Evolutionary conservation across 2,113 vertebrate species (phyloP).

Genomic region (Crocuta crocuta): DNA sequence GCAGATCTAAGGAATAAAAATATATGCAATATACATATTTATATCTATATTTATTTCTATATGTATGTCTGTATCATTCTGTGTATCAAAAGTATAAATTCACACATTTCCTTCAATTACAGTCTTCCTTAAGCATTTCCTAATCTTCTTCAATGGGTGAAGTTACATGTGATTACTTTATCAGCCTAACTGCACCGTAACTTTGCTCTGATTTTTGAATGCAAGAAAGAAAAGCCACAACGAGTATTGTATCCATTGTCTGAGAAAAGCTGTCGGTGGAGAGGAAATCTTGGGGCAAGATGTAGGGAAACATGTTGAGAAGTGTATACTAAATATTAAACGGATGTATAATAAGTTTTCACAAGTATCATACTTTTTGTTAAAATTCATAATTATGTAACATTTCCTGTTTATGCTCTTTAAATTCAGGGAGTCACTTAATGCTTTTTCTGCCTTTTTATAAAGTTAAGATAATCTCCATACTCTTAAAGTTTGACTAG

Average conservation of each 20-base stretch:
- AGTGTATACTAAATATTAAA: background rate
- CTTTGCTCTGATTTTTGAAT: background rate
- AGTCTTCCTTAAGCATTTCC: background rate
- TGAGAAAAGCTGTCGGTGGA: background rate
- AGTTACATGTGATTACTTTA: background rate
- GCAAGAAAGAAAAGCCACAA: background rate
- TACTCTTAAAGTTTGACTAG: background rate
- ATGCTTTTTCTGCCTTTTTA: background rate
- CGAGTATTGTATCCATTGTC: background rate
- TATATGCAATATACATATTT: background rate
- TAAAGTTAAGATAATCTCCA: background rate
- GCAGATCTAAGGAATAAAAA: background rate
- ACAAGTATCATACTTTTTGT: background rate
- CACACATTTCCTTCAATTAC: background rate
- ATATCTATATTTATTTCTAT: background rate
- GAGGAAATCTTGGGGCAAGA: background rate
- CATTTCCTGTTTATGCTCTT: background rate
- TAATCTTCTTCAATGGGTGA: background rate
- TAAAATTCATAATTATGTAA: background rate
- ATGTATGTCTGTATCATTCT: background rate
- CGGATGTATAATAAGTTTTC: background rate
- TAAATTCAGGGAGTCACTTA: background rate
- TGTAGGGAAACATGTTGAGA: background rate
- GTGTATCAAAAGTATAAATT: background rate
- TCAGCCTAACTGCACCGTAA: background rate